Base-by-base conservation (phyloP, 2,797 vertebrate genomes). In the Sebastes nivosus region DNA sequence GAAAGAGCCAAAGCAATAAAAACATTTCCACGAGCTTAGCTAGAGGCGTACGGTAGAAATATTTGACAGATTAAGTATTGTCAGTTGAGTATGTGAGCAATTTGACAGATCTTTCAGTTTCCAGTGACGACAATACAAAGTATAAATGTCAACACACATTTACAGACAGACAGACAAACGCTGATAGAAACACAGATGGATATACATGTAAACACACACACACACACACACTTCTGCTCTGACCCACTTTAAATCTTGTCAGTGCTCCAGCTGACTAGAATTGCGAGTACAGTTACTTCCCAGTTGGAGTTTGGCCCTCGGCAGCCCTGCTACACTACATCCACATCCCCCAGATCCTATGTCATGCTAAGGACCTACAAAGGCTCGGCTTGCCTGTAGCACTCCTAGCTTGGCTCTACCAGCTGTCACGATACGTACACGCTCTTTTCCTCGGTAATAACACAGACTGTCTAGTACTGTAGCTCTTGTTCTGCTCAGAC, bases 231-330 rank as follows among this genome's bases (percentile, higher is more conserved):
- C 8, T 58, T 80, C 29, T 80, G 32, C 67, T 84, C 59, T 94
- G 89, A 94, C 91, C 93, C 84, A 91, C 57, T 94, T 95, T 88
- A 67, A 84, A 76, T 77, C 74, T 84, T 86, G 69, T 87, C 79
- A 61, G 72, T 46, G 71, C 77, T 87, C 74, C 80, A 81, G 78
- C 80, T 81, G 87, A 87, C 81, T 81, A 29, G 54, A 88, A 81
- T 70, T 69, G 74, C 84, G 66, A 8, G 74, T 91, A 80, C 80
- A 91, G 81, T 90, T 86, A 84, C 83, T 88, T 87, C 82, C 78
- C 80, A 78, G 85, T 70, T 87, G 77, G 83, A 85, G 68, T 82
- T 89, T 78, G 87, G 85, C 93, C 91, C 55, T 85, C 16, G 83
- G 92, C 89, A 59, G 65, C 70, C 55, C 63, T 30, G 80, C 83